Conservation (phyloP, 2,113 vertebrate genomes). For the Pachypanchax playfairii region DNA sequence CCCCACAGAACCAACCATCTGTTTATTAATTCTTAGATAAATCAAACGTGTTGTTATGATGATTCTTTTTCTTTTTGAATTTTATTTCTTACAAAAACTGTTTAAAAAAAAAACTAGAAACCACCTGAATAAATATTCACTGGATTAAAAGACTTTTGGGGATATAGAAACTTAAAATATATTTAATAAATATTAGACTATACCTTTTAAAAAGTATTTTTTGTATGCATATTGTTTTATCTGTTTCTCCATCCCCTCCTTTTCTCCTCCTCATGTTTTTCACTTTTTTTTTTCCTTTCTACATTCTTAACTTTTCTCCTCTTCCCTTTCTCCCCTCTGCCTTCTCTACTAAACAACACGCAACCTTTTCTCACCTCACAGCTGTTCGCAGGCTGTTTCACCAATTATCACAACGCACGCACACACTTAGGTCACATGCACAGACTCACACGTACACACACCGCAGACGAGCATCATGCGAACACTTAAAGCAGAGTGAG, state of each 20-base stretch:
- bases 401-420: conserved; percentile 79
- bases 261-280: neutral
- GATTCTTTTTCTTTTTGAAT: neutral
- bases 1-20: neutral
- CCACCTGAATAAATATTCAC: too few relatives aligned
- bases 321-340: conserved; percentile 56
- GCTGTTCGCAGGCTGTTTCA: conserved; percentile 79
- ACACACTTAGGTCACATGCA: conserved; percentile 66
- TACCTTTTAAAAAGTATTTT: too few relatives aligned
- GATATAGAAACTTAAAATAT: too few relatives aligned
- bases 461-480: conserved; percentile 42
- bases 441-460: conserved; percentile 25
- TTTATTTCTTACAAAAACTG: neutral
- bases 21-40: neutral
- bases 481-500: conserved; percentile 45
- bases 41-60: neutral
- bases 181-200: too few relatives aligned
- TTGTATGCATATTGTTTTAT: neutral
- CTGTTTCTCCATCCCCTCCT: conserved; percentile 16
- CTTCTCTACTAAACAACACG: conserved; percentile 59
- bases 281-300: conserved; percentile 12
- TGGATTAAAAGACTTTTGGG: too few relatives aligned
- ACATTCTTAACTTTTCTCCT: conserved; percentile 36
- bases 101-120: neutral
- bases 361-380: conserved; percentile 75